Evolutionary conservation across 2,113 vertebrate genomes (phyloP).

Genomic region (Lepisosteus oculatus): DNA sequence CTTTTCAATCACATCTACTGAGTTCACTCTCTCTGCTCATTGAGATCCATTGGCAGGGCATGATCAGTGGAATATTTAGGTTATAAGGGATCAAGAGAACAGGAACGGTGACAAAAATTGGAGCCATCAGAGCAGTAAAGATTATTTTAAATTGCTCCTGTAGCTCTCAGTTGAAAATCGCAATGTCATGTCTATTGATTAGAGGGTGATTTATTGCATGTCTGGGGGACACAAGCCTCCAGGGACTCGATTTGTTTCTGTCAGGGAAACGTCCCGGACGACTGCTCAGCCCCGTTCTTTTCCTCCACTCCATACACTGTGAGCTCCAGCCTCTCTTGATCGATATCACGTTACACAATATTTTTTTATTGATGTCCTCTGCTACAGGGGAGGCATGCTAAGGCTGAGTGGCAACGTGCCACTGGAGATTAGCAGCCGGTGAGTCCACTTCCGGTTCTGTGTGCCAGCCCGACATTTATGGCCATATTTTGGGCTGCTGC

Average conservation of each 20-base stretch:
- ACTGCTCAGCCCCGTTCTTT: neutral
- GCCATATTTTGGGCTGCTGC: too few species aligned
- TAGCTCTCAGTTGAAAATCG: slow-evolving; percentile 29
- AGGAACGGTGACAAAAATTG: too few species aligned
- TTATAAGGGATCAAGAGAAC: too few species aligned
- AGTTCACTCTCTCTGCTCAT: too few species aligned
- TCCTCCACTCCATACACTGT: neutral
- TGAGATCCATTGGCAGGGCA: too few species aligned
- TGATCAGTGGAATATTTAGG: too few species aligned
- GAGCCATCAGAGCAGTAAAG: neutral
- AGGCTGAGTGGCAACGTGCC: too few species aligned
- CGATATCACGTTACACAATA: slow-evolving; percentile 20
- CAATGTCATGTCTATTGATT: slow-evolving; percentile 47
- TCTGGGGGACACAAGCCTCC: slow-evolving; percentile 17
- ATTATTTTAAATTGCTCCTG: slow-evolving; percentile 18
- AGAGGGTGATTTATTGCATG: slow-evolving; percentile 40
- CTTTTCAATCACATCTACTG: too few species aligned
- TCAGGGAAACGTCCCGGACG: slow-evolving; percentile 21
- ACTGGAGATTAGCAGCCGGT: too few species aligned
- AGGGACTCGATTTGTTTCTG: slow-evolving; percentile 45
- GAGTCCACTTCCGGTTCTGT: too few species aligned
- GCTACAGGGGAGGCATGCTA: too few species aligned
- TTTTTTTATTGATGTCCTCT: slow-evolving; percentile 17
- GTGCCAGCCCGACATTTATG: too few species aligned
- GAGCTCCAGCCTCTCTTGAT: slow-evolving; percentile 25